A percentile compares a stretch with the other conserved stretches of the same genome.
Evolutionary conservation across 2,113 vertebrate species (phyloP).

Genomic region (Chaetura pelagica): DNA sequence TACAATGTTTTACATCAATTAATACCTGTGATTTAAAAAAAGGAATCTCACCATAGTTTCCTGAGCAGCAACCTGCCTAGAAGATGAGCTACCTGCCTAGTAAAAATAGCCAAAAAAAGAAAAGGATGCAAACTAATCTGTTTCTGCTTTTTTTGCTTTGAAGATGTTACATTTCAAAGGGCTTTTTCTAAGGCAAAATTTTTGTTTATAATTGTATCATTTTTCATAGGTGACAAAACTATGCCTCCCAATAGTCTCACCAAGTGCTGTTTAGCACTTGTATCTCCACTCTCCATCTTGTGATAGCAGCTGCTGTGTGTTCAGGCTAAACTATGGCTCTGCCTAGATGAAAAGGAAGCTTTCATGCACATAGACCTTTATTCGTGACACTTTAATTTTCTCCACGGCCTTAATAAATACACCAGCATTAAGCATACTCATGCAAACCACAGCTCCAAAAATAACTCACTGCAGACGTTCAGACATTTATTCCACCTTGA

Average conservation of each 20-base stretch:
- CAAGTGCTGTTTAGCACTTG: neutral
- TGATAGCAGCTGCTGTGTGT: neutral
- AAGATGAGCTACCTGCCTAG: neutral
- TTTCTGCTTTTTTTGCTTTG: neutral
- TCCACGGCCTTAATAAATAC: slow-evolving; percentile 1
- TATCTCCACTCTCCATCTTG: neutral
- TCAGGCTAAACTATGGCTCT: neutral
- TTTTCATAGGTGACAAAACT: neutral
- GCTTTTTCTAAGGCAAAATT: neutral
- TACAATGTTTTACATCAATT: neutral
- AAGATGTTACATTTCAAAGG: neutral
- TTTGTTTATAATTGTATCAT: neutral
- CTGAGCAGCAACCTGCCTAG: neutral
- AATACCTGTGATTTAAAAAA: neutral
- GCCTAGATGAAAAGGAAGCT: neutral
- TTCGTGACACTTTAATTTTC: neutral
- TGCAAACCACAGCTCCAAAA: neutral
- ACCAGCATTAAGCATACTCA: neutral
- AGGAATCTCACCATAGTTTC: neutral
- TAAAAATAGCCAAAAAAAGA: neutral
- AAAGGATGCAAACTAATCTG: neutral
- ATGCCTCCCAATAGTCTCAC: neutral
- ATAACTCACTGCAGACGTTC: neutral
- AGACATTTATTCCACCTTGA: neutral
- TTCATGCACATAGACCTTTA: neutral